phyloP scores from a whole-genome alignment of 2,113 vertebrate genomes.

The Anthoscopus minutus region DNA sequence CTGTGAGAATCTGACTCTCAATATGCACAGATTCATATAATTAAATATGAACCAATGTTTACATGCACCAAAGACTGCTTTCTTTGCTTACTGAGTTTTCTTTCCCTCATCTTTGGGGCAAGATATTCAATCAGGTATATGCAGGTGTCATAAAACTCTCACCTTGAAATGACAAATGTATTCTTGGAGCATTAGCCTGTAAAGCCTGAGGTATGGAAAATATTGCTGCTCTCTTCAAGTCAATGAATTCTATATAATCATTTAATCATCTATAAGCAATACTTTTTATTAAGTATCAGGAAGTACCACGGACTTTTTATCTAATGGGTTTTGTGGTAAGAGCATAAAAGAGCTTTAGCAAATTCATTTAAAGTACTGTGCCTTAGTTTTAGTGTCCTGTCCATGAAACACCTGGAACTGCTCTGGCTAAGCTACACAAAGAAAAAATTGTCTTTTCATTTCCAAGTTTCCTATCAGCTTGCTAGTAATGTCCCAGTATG shows the following conservation, averaged over 20 bases:
- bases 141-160: not conserved
- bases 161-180: slow-evolving; percentile 11
- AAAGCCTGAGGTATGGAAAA: not conserved
- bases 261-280: not conserved
- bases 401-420: accelerated
- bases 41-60: not conserved
- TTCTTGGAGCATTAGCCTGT: not conserved
- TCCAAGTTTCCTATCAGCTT: not conserved
- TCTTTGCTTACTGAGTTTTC: not conserved
- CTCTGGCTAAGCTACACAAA: not conserved
- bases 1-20: not conserved
- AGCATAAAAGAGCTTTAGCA: not conserved
- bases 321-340: not conserved
- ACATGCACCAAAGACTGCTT: not conserved
- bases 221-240: not conserved
- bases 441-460: not conserved
- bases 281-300: not conserved
- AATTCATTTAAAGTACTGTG: not conserved
- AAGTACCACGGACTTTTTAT: not conserved
- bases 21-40: not conserved
- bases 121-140: not conserved
- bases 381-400: not conserved
- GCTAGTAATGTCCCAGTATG: not conserved
- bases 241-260: not conserved
- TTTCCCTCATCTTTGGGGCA: not conserved